A percentile compares a stretch with the other conserved stretches of the same genome.
Conservation (phyloP, 2,888 invertebrate species). For the Diaprepes abbreviatus region DNA sequence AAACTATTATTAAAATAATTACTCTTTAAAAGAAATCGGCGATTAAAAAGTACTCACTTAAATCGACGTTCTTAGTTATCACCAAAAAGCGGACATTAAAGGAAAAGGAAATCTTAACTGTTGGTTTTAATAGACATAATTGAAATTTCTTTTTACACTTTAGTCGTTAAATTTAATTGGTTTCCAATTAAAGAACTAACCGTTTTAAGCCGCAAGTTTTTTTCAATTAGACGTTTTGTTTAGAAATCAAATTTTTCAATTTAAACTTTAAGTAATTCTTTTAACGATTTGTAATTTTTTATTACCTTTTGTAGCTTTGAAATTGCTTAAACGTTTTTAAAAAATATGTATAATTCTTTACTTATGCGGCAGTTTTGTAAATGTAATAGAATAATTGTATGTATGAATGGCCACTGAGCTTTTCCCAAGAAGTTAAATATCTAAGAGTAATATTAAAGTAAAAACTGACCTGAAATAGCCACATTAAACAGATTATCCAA, state of each 20-base stretch:
- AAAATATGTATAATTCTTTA: no score
- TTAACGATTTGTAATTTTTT: no score
- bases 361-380: no score
- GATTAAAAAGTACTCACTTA: conserved; percentile 55
- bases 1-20: conserved; percentile 52
- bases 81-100: conserved; percentile 49
- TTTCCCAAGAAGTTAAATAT: no score
- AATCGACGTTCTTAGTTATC: conserved; percentile 54
- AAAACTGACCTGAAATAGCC: no score
- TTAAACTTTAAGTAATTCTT: not conserved
- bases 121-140: conserved; percentile 33
- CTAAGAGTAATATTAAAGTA: no score
- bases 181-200: conserved; percentile 22
- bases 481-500: no score
- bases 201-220: not conserved
- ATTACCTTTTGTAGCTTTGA: no score
- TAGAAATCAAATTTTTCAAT: not conserved
- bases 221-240: no score
- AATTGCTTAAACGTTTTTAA: no score
- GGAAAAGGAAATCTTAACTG: conserved; percentile 45
- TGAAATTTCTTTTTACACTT: conserved; percentile 40
- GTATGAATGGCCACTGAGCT: no score
- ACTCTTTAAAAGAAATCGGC: conserved; percentile 51
- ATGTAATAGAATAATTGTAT: no score
- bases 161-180: conserved; percentile 29